These are phyloP conservation scores for Plebejus anna DNA, from an alignment of 2,888 invertebrate genomes.

Conservation along the genomic window DNA sequence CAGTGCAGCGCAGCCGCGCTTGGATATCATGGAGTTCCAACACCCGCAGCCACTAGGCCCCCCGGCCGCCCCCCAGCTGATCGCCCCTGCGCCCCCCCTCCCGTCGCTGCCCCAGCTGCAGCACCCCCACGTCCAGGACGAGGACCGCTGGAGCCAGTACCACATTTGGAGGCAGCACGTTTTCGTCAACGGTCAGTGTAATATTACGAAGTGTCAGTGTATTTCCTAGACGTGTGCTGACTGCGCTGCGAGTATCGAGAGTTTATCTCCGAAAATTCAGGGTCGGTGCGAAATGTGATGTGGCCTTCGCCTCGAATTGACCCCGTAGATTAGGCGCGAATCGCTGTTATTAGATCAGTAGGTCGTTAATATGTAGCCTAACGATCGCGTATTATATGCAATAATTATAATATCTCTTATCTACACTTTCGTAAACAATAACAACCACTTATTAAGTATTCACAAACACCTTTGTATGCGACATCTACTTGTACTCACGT, in stretches of 20 bases:
- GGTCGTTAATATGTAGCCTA: conserved; percentile 31
- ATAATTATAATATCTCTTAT: conserved; percentile 25
- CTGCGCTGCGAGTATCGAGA: conserved; percentile 14
- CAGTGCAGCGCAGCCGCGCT: conserved; percentile 45
- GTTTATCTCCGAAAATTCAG: conserved; percentile 19
- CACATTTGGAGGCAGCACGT: conserved; percentile 90
- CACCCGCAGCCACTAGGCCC: conserved; percentile 80
- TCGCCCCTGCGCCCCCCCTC: conserved; percentile 80
- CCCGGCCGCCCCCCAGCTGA: conserved; percentile 83
- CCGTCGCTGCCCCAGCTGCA: conserved; percentile 83
- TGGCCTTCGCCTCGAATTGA: conserved; percentile 28
- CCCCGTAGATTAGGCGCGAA: conserved; percentile 24
- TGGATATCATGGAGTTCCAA: conserved; percentile 71
- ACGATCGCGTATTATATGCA: conserved; percentile 2
- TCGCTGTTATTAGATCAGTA: conserved; percentile 35
- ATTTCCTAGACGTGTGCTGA: background rate
- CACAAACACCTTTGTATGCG: background rate
- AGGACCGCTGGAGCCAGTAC: conserved; percentile 86
- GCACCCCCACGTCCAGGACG: conserved; percentile 81
- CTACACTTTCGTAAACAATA: conserved; percentile 10
- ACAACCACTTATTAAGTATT: background rate
- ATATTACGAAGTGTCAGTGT: background rate
- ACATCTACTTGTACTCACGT: background rate
- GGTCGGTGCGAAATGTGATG: conserved; percentile 23
- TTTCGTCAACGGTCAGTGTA: conserved; percentile 86